Evolutionary conservation across 2,797 vertebrate species (phyloP), one percentile per base, ranked within the genome.

Genomic region (Parambassis ranga): DNA sequence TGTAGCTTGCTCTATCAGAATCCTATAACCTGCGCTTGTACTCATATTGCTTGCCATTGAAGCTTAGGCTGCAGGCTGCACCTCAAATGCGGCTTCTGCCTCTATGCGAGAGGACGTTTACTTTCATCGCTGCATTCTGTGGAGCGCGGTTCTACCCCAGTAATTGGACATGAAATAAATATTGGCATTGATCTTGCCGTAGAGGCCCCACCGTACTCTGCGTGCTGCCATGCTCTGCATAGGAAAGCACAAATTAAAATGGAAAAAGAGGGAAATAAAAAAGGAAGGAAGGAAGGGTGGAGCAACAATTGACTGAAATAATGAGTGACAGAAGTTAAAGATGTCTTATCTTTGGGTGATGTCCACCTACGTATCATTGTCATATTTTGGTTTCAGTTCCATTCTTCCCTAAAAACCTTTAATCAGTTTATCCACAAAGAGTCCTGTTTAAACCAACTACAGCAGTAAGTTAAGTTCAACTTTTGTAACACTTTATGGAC

Each of bases 111-210:
- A 53, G 26, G 31, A 65, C 19, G 1, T 56, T 80, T 55, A 75
- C 62, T 85, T 84, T 80, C 67, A 85, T 49, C 8, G 8, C 63
- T 8, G 32, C 16, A 2, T 49, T 70, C 48, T 64, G 46, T 22
- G 55, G 53, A 43, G 33, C 62, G 66, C 9, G 14, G 53, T 42
- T 64, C 61, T 57, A 48, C 57, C 30, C 28, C 56, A 46, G 63
- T 74, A 84, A 86, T 74, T 84, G 72, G 70, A 85, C 68, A 82
- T 83, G 66, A 81, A 81, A 84, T 80, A 85, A 81, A 81, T 81
- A 81, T 74, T 79, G 70, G 22, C 75, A 86, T 82, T 75, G 83
- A 88, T 87, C 73, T n/a, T 61, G 69, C 67, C 74, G 74, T 10
- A 9, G 35, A n/a, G 52, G 50, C 42, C 10, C 19, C 6, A 52